Evolutionary conservation across 2,113 vertebrate species (phyloP), one percentile per base, ranked within the genome.

Genomic region (Lagenorhynchus albirostris): DNA sequence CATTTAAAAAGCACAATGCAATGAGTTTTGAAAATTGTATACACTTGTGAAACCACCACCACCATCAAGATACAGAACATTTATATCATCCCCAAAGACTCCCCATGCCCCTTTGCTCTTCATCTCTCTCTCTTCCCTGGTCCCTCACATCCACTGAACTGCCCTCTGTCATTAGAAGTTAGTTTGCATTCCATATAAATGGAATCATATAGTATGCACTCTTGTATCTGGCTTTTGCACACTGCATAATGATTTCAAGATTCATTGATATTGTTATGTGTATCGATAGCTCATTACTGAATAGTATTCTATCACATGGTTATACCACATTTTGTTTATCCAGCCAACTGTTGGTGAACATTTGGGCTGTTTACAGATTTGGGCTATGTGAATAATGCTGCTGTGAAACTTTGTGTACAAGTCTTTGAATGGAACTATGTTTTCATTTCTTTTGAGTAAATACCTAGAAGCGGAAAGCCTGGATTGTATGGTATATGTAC

Each of bases 341-440:
- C 26, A 96, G 38, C 20, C 73, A 94, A 77, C 68, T 83, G 23
- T 74, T 63, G 60, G 41, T 85, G 55, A 90, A 58, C 20, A 67
- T 62, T 82, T 92, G 67, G 38, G n/a, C 89, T 86, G 53, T 97
- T 94, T 86, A 81, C 26, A 92, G 60, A 93, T 92, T 65, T 77
- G 47, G 8, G 36, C 18, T 93, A 41, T 17, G 3, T 62, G 20
- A 96, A 85, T 76, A 93, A 81, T 63, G 18, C 21, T 89, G 8
- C 55, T 92, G 26, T 67, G 63, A 92, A 73, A n/a, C 41, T 89
- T 92, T 83, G 14, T 77, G 18, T 55, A 31, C 9, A 86, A 68
- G 20, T 55, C 10, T 68, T 71, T 95, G 67, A 76, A 14, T 84
- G 41, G 31, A 98, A 79, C 82, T 65, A 71, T 47, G 31, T 71